Percentiles rank a stretch among this genome's conserved stretches.
These are phyloP conservation scores for Diorhabda sublineata DNA, from an alignment of 1,140 invertebrate species.

Conservation along the genomic window DNA sequence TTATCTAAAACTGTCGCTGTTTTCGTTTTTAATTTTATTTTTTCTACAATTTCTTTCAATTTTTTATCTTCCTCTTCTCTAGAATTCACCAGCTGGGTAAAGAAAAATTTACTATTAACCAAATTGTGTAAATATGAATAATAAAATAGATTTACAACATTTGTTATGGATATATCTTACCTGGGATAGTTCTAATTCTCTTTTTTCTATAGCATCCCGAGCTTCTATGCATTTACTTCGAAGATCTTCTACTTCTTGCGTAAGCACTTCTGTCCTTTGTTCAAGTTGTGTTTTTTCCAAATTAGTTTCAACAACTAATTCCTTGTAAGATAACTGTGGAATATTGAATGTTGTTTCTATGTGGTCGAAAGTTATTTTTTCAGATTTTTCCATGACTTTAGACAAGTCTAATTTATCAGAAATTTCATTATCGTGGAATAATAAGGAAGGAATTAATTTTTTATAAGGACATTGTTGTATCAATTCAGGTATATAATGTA, in stretches of 20 bases:
- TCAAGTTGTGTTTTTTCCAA: background rate
- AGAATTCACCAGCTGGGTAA: constrained; percentile 35
- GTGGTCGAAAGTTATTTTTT: background rate
- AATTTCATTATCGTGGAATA: constrained; percentile 39
- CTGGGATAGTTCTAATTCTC: constrained; percentile 14
- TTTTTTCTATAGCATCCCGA: background rate
- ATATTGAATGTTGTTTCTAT: background rate
- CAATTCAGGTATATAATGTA: constrained; percentile 50
- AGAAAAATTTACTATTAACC: background rate
- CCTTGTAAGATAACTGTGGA: background rate
- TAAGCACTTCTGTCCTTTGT: constrained; percentile 1
- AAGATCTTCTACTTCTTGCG: constrained; percentile 6
- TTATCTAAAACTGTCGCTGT: constrained; percentile 58
- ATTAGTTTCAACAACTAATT: background rate
- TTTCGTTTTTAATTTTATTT: constrained; percentile 56
- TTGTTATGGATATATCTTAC: background rate
- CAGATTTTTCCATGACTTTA: constrained; percentile 8
- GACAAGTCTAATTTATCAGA: constrained; percentile 15
- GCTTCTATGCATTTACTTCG: constrained; percentile 6
- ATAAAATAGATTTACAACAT: background rate
- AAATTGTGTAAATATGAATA: background rate
- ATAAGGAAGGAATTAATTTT: constrained; percentile 52
- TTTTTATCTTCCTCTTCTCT: constrained; percentile 48
- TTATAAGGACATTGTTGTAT: constrained; percentile 50
- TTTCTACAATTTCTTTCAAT: constrained; percentile 47